These are phyloP conservation scores for Meloidogyne hapla DNA, from an alignment of 1,140 invertebrate genomes.

Conservation along the genomic window DNA sequence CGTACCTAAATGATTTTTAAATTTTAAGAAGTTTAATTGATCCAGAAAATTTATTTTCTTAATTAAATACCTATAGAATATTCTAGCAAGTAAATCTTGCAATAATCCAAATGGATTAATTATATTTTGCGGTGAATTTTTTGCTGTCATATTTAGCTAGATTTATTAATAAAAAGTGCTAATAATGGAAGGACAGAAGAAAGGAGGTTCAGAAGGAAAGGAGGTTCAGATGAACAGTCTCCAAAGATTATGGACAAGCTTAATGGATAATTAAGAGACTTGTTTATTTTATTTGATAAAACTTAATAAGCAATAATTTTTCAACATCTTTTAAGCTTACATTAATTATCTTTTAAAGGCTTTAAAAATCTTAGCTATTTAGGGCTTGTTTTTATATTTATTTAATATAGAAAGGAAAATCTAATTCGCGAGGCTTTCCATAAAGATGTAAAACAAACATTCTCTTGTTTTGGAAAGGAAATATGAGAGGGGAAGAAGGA, in stretches of 20 bases:
- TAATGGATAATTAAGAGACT: no score
- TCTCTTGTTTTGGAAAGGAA: not conserved
- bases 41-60: no score
- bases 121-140: not conserved
- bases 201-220: no score
- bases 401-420: not conserved
- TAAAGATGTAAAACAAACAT: not conserved
- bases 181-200: not conserved
- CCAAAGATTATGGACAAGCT: no score
- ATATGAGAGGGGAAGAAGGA: not conserved
- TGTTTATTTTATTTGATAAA: no score
- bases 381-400: not conserved
- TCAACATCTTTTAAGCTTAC: no score
- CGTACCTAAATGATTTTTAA: slow-evolving; percentile 43
- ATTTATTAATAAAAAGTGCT: not conserved
- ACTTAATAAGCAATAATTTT: not conserved
- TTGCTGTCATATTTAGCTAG: not conserved
- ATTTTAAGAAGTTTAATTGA: not conserved
- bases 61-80: slow-evolving; percentile 47
- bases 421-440: not conserved
- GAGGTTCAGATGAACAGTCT: no score
- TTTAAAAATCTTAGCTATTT: not conserved
- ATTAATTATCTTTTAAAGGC: no score
- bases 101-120: slow-evolving; percentile 49
- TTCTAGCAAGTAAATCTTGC: slow-evolving; percentile 50